phyloP scores from a whole-genome alignment of 2,888 invertebrate genomes.

The Rhamphomyia laevipes region DNA sequence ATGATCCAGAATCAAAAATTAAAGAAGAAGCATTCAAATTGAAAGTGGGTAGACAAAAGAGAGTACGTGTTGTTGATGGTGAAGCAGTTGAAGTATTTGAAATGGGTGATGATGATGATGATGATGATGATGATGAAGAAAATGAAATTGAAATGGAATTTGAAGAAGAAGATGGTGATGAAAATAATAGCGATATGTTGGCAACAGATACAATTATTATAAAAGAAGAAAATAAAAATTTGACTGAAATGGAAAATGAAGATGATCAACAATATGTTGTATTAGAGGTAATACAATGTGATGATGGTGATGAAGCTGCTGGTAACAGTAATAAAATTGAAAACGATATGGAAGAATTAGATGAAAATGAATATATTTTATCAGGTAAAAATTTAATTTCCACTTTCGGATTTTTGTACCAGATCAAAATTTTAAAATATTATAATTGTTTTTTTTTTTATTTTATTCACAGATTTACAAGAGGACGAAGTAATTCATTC shows the following conservation, averaged over 20 bases:
- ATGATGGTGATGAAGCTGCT: constrained; percentile 47
- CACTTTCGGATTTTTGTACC: no score
- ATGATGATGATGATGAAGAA: constrained; percentile 23
- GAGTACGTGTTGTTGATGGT: constrained; percentile 50
- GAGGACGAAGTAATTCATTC: no score
- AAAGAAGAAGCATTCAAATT: constrained; percentile 63
- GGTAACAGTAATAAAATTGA: no score
- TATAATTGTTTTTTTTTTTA: no score
- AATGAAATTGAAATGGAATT: constrained; percentile 17
- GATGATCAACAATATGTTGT: constrained; percentile 81
- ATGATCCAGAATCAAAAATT: constrained; percentile 73
- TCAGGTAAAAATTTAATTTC: no score
- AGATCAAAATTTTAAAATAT: no score
- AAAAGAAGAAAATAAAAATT: constrained; percentile 38
- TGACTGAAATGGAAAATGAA: constrained; percentile 55
- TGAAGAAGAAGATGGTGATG: constrained; percentile 31
- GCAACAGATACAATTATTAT: constrained; percentile 36
- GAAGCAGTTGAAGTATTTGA: constrained; percentile 31
- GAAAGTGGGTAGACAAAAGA: constrained; percentile 66
- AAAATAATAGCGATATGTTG: constrained; percentile 2
- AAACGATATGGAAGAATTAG: no score
- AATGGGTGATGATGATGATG: constrained; percentile 31
- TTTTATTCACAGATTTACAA: no score
- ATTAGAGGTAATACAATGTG: constrained; percentile 74
- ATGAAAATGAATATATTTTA: no score